A percentile compares a stretch with the other conserved stretches of the same genome.
These are phyloP conservation scores for Acrossocheilus fasciatus DNA, from an alignment of 2,797 vertebrate species.

Conservation along the genomic window DNA sequence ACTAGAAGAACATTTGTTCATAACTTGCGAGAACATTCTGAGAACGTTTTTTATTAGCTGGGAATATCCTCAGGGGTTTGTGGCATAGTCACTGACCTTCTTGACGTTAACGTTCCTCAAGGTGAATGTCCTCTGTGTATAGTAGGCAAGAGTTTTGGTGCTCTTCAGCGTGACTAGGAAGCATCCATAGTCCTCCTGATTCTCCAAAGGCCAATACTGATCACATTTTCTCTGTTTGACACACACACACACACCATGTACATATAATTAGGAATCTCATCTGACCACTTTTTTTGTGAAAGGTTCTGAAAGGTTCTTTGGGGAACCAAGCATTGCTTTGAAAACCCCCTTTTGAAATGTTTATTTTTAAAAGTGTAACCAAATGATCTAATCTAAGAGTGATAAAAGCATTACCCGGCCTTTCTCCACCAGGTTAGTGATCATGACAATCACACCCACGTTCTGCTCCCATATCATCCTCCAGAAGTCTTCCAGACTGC, in stretches of 20 bases:
- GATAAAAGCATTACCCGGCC: conserved; percentile 83
- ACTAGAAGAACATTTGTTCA: background rate
- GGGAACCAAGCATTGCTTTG: background rate
- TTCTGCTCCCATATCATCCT: conserved; percentile 99
- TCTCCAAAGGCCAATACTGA: conserved; percentile 94
- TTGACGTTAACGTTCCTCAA: conserved; percentile 88
- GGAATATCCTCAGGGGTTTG: background rate
- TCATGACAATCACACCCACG: conserved; percentile 94
- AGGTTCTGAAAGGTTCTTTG: background rate
- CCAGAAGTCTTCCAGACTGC: conserved; percentile 96
- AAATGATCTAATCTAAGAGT: background rate
- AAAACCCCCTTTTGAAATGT: background rate
- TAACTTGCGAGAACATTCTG: background rate
- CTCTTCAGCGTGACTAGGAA: conserved; percentile 90
- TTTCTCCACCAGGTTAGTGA: conserved; percentile 97
- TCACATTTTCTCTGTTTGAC: conserved; percentile 92
- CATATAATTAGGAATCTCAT: background rate
- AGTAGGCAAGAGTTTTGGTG: conserved; percentile 89
- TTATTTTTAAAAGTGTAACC: background rate
- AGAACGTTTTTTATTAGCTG: background rate
- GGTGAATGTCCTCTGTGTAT: conserved; percentile 89
- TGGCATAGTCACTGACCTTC: conserved; percentile 49
- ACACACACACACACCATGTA: conserved; percentile 23
- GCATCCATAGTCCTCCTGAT: conserved; percentile 91
- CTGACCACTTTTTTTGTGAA: background rate